Conservation (phyloP, 2,888 invertebrate genomes). For the Parascotia fuliginaria region DNA sequence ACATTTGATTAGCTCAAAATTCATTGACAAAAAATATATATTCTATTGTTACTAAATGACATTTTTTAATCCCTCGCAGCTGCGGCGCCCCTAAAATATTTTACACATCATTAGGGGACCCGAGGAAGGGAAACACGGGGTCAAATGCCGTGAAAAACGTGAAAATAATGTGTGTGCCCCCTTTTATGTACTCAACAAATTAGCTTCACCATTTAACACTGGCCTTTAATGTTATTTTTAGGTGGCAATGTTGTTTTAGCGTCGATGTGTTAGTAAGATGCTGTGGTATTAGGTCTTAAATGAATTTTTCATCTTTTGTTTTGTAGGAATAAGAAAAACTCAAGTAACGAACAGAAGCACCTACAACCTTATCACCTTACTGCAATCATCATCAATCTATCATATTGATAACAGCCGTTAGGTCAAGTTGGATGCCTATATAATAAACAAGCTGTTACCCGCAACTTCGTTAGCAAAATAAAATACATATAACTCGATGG, state of each 20-base stretch:
- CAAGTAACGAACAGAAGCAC: too few species aligned
- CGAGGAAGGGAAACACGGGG: conserved; percentile 53
- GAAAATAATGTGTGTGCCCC: conserved; percentile 64
- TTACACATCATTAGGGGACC: conserved; percentile 74
- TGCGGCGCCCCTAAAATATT: conserved; percentile 55
- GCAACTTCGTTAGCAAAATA: too few species aligned
- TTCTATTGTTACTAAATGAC: conserved; percentile 35
- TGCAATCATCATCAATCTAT: too few species aligned
- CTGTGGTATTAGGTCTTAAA: too few species aligned
- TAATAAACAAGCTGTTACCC: too few species aligned
- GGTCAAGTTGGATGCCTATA: too few species aligned
- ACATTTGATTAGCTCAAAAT: too few species aligned
- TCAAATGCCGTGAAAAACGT: conserved; percentile 75
- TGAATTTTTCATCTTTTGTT: too few species aligned
- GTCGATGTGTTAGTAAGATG: neutral
- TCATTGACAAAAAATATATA: conserved; percentile 17
- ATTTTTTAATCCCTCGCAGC: conserved; percentile 40
- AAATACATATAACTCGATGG: too few species aligned
- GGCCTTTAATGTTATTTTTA: conserved; percentile 6
- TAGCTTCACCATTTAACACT: conserved; percentile 26
- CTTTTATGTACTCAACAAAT: conserved; percentile 46
- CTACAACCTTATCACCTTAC: too few species aligned
- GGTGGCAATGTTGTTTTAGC: neutral
- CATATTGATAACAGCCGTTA: too few species aligned
- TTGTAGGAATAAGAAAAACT: too few species aligned